Evolutionary conservation across 2,888 invertebrate species (phyloP), one percentile per base, ranked within the genome.

Genomic region (Agonopterix subpropinquella): DNA sequence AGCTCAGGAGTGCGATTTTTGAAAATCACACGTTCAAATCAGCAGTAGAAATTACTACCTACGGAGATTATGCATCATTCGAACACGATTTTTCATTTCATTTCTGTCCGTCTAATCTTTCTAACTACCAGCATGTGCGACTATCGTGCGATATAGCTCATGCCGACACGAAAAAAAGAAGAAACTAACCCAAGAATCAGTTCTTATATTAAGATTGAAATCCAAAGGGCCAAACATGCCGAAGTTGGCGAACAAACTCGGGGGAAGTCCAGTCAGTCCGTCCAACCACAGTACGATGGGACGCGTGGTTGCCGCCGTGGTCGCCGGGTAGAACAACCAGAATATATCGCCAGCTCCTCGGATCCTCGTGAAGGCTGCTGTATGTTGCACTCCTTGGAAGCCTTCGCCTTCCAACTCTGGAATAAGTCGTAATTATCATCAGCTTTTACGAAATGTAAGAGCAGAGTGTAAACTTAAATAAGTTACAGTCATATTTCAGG

Each of bases 281-380:
- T 96, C 93, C n/a, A 97, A 82, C 96, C 97, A 97, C 47, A 97
- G 89, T 10, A 96, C 84, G 36, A 96, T 71, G 0, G 97, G 97
- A 43, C 89, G 89, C 54, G 89, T 81, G 0, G 71, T 61, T 0
- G 89, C 87, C 44, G 85, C 73, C 0, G 91, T 89, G 0, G 90
- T 89, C 5, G 92, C 92, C 54, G 93, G 93, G 72, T 94, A 95
- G 48, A 97, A 90, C 95, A 96, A 96, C 92, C 95, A 96, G 77
- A 96, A 96, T 90, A 95, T 92, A 57, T 94, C 91, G 0, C 96
- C 95, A 0, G 90, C 89, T 1, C 88, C 81, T 0, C 92, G 89
- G 1, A 96, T 93, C 57, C 90, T 90, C 0, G 93, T 92, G 70
- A 92, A 92, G 0, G 92, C 94, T 90, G 95, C 95, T 54, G 92